Evolutionary conservation across 2,113 vertebrate species (phyloP), one percentile per base, ranked within the genome.

Genomic region (Clarias batrachus): DNA sequence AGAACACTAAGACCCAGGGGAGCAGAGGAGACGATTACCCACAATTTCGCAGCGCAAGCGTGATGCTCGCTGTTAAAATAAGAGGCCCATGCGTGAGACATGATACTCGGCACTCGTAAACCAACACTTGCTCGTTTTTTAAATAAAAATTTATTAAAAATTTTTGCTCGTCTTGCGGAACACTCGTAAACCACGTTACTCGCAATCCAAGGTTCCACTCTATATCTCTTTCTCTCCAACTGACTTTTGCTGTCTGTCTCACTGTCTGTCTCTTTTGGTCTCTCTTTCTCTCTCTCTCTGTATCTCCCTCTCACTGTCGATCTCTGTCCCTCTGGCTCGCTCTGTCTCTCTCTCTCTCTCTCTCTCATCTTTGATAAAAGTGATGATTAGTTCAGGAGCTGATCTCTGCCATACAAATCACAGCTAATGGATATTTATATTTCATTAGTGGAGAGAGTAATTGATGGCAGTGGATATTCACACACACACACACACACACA

Each of bases 401-500:
- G 23, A 6, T 76, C 12, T 4, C 11, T 76, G 73, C 12, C 12
- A 76, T 25, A 52, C 95, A 96, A 97, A 97, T 97, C 94, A 97
- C 96, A 96, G 97, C 97, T 97, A 98, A 99, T 98, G 96, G 96
- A 96, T 97, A 98, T 98, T 99, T 98, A 97, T 97, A 97, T 98
- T 98, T 97, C 96, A 98, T 98, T 97, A 97, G 95, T 95, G 96
- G 95, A 95, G 95, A 97, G 95, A 97, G 96, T 97, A 97, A 97
- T 96, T 95, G 95, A 97, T 97, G 96, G 96, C 95, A 93, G 37
- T 93, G 96, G 96, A 97, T 96, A 97, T 96, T 96, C 96, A 96
- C 97, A 98, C 97, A 98, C 97, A 97, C 65, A 30, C n/a, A 68
- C 65, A 68, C 65, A 66, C 65, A 27, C 65, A 66, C n/a, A 66